These are phyloP conservation scores for Sipha flava DNA, from an alignment of 1,140 invertebrate genomes.

Conservation along the genomic window DNA sequence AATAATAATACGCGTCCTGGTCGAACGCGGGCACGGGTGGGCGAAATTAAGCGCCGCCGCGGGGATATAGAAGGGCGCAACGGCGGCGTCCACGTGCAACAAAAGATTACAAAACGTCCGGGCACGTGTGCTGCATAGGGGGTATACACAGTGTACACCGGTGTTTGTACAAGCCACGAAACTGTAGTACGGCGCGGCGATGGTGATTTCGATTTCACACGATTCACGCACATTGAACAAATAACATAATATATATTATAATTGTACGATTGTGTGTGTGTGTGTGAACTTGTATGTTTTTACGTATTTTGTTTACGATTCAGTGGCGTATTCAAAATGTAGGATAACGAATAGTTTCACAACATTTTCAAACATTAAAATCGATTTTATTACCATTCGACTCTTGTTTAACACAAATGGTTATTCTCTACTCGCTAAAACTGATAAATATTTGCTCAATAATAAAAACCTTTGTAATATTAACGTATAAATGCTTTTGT, in stretches of 20 bases:
- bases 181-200: neutral
- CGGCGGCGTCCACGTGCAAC: neutral
- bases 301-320: no score
- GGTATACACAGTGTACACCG: neutral
- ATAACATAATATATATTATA: neutral
- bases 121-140: neutral
- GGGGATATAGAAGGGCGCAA: neutral
- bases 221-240: neutral
- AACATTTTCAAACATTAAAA: no score
- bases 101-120: constrained; percentile 25
- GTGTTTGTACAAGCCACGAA: constrained; percentile 26
- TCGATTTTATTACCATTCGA: no score
- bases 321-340: no score
- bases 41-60: neutral
- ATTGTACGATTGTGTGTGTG: neutral
- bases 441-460: no score
- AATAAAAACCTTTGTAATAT: no score
- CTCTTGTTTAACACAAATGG: no score
- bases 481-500: no score
- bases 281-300: no score
- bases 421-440: no score
- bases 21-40: no score
- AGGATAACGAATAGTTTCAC: no score
- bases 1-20: neutral
- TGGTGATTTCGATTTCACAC: neutral